Evolutionary conservation across 2,113 vertebrate species (phyloP), one percentile per base, ranked within the genome.

Genomic region (Stegastes partitus): DNA sequence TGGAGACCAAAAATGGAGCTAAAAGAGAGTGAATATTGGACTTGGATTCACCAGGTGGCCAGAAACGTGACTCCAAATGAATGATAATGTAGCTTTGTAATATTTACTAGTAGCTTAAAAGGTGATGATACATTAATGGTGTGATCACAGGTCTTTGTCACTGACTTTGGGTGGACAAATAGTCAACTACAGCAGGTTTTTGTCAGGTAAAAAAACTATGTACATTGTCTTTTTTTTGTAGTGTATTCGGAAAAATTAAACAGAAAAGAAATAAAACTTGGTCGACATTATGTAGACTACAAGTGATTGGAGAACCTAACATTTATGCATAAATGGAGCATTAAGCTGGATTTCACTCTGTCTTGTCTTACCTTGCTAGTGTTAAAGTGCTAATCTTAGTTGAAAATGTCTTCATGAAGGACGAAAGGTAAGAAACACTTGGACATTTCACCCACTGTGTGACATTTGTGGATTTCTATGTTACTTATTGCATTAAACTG

Each of bases 1-100:
- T 47, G 9, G 18, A 31, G 19, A 58, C 25, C 39, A 57, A 58
- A 68, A 56, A 49, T 25, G 9, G 68, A 58, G 54, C 68, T 47
- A 14, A 21, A 31, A 47, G 68, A 47, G 37, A 26, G 37, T 3
- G 0, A 26, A 44, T 23, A 57, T 22, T 31, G 28, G 28, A 7
- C 28, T 31, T 31, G 5, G 28, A 31, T 3, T 5, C 28, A 31
- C 28, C 16, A 49, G 15, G 26, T 31, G 15, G 37, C 5, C 19
- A 45, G 1, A 55, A 31, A 14, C 11, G 8, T 0, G 7, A 42
- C 16, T 75, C 6, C 8, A 21, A 47, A 55, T 62, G 0, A 55
- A 18, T 22, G 6, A 16, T 45, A 18, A 21, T 47, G 9, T 45
- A 14, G 4, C 22, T 39, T 2, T 0, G 1, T 28, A 5, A 14